A percentile compares a stretch with the other conserved stretches of the same genome.
Conservation (phyloP, 2,888 invertebrate species). For the Steinernema hermaphroditum region DNA sequence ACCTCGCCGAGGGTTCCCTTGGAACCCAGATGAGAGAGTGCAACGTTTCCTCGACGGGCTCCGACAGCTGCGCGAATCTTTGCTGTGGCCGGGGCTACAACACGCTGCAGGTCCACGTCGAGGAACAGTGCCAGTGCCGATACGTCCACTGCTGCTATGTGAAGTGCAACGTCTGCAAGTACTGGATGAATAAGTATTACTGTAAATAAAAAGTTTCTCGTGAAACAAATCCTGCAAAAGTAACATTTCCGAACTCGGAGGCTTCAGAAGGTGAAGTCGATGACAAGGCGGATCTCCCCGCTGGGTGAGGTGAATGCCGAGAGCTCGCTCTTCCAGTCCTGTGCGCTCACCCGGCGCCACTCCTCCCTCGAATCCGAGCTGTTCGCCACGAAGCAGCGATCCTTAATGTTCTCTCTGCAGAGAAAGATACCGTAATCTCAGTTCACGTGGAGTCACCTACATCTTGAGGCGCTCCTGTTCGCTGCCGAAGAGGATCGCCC, state of each 20-base stretch:
- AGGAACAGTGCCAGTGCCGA: conserved; percentile 79
- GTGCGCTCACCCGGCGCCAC: too few species aligned
- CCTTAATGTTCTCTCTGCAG: too few species aligned
- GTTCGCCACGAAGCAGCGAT: too few species aligned
- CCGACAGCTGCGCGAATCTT: conserved; percentile 74
- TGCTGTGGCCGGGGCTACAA: conserved; percentile 82
- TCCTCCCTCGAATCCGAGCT: too few species aligned
- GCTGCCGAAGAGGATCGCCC: too few species aligned
- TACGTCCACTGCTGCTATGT: conserved; percentile 86
- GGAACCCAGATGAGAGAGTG: conserved; percentile 74
- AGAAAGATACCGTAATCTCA: too few species aligned
- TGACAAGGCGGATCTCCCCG: too few species aligned
- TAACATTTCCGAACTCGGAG: not conserved
- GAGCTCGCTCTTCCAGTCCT: too few species aligned
- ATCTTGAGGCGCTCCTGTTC: too few species aligned
- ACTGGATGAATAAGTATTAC: conserved; percentile 76
- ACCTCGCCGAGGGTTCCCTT: conserved; percentile 76
- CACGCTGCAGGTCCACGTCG: conserved; percentile 74
- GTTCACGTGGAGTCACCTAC: too few species aligned
- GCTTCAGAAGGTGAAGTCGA: too few species aligned
- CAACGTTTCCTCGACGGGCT: conserved; percentile 35
- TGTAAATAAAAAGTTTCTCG: conserved; percentile 69
- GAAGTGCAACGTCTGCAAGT: conserved; percentile 80
- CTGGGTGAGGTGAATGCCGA: too few species aligned
- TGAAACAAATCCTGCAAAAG: not conserved